A percentile compares a stretch with the other conserved stretches of the same genome.
phyloP scores from a whole-genome alignment of 2,888 invertebrate species.

The Psococerastis gibbosa region DNA sequence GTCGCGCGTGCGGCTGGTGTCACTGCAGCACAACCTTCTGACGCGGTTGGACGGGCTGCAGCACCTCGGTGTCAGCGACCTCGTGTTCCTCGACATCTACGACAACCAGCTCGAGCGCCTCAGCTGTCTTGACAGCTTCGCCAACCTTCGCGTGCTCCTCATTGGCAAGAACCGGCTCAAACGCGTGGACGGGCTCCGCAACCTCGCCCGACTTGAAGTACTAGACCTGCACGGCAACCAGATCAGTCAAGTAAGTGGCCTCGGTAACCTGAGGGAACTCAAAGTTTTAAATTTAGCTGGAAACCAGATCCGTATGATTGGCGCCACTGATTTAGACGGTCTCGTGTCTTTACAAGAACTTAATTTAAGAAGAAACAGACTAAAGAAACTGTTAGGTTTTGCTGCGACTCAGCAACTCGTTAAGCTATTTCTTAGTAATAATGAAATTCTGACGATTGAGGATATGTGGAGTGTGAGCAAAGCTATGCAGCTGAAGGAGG shows the following conservation, averaged over 20 bases:
- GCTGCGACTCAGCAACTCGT: constrained; percentile 54
- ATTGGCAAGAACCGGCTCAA: constrained; percentile 85
- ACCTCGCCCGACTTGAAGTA: constrained; percentile 61
- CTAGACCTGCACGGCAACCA: constrained; percentile 87
- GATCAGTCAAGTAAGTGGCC: constrained; percentile 51
- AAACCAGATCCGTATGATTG: constrained; percentile 65
- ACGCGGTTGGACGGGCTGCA: constrained; percentile 45
- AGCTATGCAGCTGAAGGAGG: constrained; percentile 55
- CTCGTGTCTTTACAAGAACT: constrained; percentile 62
- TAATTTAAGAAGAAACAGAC: constrained; percentile 70
- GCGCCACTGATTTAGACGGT: constrained; percentile 57
- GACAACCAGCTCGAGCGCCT: constrained; percentile 87
- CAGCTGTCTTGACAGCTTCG: constrained; percentile 53
- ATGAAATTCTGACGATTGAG: constrained; percentile 59
- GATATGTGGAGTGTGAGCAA: constrained; percentile 69
- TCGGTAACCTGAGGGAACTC: constrained; percentile 48
- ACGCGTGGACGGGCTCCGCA: constrained; percentile 55
- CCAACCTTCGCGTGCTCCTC: constrained; percentile 64
- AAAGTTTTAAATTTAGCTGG: constrained; percentile 87
- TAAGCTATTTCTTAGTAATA: constrained; percentile 67
- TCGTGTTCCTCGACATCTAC: constrained; percentile 85
- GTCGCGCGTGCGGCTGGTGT: constrained; percentile 59
- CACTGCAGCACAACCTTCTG: constrained; percentile 82
- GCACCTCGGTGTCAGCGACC: constrained; percentile 36
- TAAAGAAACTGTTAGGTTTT: constrained; percentile 63